Conservation (phyloP, 2,888 invertebrate genomes). For the Drosophila kuntzei region DNA sequence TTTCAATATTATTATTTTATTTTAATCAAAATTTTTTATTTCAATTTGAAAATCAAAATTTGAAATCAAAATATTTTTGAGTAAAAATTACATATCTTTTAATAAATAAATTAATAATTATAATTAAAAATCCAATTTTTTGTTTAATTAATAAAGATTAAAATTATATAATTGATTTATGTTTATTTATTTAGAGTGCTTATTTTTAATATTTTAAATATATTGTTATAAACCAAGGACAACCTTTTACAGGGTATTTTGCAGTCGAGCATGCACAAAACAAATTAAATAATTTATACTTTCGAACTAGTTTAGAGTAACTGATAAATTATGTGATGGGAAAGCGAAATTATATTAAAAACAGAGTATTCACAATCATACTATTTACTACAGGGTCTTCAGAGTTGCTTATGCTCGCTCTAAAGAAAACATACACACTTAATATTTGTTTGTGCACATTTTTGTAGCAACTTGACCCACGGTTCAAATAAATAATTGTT, state of each 20-base stretch:
- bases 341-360: too few relatives aligned
- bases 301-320: not conserved
- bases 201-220: not conserved
- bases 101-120: too few relatives aligned
- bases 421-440: not conserved
- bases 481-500: slow-evolving; percentile 73
- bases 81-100: too few relatives aligned
- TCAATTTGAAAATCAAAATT: too few relatives aligned
- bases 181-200: not conserved
- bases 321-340: too few relatives aligned
- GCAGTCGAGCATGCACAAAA: not conserved
- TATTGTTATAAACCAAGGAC: not conserved
- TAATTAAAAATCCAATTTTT: too few relatives aligned
- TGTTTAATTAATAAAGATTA: too few relatives aligned
- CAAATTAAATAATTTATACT: not conserved
- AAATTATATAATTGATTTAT: too few relatives aligned
- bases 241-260: not conserved
- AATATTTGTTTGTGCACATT: slow-evolving; percentile 23
- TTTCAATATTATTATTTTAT: too few relatives aligned
- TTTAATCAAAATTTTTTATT: too few relatives aligned
- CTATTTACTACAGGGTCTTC: slow-evolving; percentile 4
- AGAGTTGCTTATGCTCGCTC: not conserved
- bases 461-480: slow-evolving; percentile 59
- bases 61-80: too few relatives aligned
- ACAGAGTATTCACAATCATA: too few relatives aligned